These are phyloP conservation scores for Pteromalus puparum DNA, from an alignment of 1,140 invertebrate genomes.

Conservation along the genomic window DNA sequence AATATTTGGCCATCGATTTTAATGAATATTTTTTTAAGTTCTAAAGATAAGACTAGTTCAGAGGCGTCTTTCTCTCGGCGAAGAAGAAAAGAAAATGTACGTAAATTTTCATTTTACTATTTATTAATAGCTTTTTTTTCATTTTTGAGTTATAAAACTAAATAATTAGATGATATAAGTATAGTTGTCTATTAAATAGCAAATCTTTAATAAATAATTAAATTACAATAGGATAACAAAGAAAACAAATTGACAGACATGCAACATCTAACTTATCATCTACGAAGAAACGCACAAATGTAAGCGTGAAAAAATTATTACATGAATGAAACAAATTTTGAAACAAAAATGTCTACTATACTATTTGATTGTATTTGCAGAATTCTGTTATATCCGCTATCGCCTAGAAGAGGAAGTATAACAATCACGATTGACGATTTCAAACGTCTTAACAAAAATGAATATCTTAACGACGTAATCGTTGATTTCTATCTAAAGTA, in stretches of 20 bases:
- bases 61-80: not conserved
- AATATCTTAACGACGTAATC: conserved; percentile 97
- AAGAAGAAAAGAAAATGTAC: not conserved
- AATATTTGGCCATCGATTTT: not conserved
- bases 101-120: not conserved
- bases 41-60: not conserved
- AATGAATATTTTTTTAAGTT: not conserved
- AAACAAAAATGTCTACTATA: too few relatives aligned
- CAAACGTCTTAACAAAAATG: conserved; percentile 90
- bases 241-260: not conserved
- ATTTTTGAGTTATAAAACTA: too few relatives aligned
- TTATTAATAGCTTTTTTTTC: too few relatives aligned
- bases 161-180: too few relatives aligned
- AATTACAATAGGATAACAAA: not conserved
- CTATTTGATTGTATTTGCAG: not conserved
- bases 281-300: conserved; percentile 13
- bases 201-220: not conserved
- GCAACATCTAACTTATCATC: not conserved
- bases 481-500: conserved; percentile 98
- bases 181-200: too few relatives aligned
- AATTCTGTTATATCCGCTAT: conserved; percentile 72
- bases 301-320: not conserved
- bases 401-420: conserved; percentile 86
- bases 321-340: too few relatives aligned
- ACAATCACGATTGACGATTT: conserved; percentile 94